Percentiles rank a stretch among this genome's conserved stretches.
Evolutionary conservation across 2,797 vertebrate genomes (phyloP).

Genomic region (Anas georgica): DNA sequence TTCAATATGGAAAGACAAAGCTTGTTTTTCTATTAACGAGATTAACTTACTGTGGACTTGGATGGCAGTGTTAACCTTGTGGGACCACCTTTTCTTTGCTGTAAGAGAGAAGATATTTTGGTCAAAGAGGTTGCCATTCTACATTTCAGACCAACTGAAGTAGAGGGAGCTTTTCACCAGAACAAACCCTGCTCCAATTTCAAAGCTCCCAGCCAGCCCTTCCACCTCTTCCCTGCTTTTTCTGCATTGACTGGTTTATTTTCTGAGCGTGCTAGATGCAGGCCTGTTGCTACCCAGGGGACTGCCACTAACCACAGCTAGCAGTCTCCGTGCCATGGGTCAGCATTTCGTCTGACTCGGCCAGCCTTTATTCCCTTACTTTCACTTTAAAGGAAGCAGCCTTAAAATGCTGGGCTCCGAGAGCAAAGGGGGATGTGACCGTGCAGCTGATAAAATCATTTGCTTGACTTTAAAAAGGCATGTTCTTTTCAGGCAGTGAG

Average conservation of each 20-base stretch:
- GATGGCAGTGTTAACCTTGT: slow-evolving; percentile 97
- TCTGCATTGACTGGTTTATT: neutral
- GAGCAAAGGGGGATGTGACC: neutral
- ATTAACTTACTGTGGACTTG: slow-evolving; percentile 94
- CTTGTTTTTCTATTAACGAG: neutral
- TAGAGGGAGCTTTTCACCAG: neutral
- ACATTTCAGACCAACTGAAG: neutral
- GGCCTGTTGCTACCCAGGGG: neutral
- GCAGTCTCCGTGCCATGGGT: neutral
- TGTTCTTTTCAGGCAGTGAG: neutral
- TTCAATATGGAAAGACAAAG: slow-evolving; percentile 26
- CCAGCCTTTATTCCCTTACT: neutral
- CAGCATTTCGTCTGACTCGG: neutral
- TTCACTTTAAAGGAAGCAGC: slow-evolving; percentile 21
- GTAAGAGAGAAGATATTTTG: slow-evolving; percentile 57
- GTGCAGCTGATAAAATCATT: neutral
- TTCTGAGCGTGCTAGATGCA: neutral
- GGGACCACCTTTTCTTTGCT: slow-evolving; percentile 99
- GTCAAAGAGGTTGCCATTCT: slow-evolving; percentile 9
- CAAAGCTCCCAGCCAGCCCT: slow-evolving; percentile 1
- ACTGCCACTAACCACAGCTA: neutral
- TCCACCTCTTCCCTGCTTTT: slow-evolving; percentile 10
- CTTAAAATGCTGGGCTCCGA: neutral
- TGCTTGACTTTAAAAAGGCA: neutral
- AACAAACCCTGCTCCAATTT: neutral